These are phyloP conservation scores for Apamea crenata DNA, from an alignment of 2,888 invertebrate species.

Conservation along the genomic window DNA sequence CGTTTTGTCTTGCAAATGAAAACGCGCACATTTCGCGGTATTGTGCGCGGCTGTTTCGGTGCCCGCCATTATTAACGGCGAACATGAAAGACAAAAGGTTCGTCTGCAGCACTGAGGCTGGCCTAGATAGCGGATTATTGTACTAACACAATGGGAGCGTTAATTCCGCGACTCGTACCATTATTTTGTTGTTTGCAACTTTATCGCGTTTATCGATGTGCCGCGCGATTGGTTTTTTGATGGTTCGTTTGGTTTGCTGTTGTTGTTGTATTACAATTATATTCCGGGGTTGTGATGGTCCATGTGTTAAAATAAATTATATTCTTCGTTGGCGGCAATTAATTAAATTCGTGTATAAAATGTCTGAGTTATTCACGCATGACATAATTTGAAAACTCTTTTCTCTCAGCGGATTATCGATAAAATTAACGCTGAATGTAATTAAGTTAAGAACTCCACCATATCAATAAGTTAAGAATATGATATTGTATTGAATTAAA, in stretches of 20 bases:
- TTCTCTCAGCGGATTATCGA: background rate
- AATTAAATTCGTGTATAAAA: background rate
- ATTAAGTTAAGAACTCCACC: background rate
- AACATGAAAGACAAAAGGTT: slow-evolving; percentile 91
- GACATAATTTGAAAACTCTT: background rate
- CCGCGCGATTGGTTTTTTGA: slow-evolving; percentile 72
- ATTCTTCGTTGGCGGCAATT: background rate
- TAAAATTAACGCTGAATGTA: background rate
- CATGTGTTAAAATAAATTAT: slow-evolving; percentile 2
- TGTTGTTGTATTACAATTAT: slow-evolving; percentile 25
- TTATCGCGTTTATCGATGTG: slow-evolving; percentile 88
- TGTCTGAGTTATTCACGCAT: background rate
- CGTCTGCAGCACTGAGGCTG: slow-evolving; percentile 90
- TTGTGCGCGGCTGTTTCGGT: slow-evolving; percentile 90
- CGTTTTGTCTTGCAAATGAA: slow-evolving; percentile 91
- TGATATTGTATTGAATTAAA: background rate
- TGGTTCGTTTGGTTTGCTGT: slow-evolving; percentile 47
- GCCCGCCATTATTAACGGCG: slow-evolving; percentile 90
- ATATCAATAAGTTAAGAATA: background rate
- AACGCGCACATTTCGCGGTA: slow-evolving; percentile 91
- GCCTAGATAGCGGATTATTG: slow-evolving; percentile 91
- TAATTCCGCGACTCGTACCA: slow-evolving; percentile 89
- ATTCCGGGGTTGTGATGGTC: slow-evolving; percentile 7
- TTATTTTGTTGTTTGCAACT: slow-evolving; percentile 90
- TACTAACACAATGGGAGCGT: slow-evolving; percentile 90